A percentile compares a stretch with the other conserved stretches of the same genome.
Conservation (phyloP, 1,140 invertebrate genomes). For the Nasonia vitripennis region DNA sequence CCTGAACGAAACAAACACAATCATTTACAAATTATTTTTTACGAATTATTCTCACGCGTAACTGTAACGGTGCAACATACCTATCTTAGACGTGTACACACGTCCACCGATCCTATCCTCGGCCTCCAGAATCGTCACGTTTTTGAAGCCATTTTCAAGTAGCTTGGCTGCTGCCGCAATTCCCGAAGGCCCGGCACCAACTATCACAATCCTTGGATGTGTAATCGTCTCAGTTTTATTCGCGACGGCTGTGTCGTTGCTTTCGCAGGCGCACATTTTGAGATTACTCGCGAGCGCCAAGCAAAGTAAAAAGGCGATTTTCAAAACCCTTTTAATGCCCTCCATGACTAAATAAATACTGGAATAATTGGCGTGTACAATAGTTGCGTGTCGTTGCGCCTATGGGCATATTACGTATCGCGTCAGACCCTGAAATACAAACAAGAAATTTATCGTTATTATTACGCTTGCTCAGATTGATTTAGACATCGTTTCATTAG, state of each 20-base stretch:
- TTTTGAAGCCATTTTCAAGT: slow-evolving; percentile 65
- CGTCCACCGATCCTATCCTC: slow-evolving; percentile 81
- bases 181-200: slow-evolving; percentile 77
- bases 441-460: background rate
- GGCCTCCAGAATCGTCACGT: slow-evolving; percentile 68
- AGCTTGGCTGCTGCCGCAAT: slow-evolving; percentile 77
- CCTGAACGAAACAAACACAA: slow-evolving; percentile 54
- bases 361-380: background rate
- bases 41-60: background rate
- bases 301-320: background rate
- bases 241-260: background rate
- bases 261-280: background rate
- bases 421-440: background rate
- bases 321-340: background rate
- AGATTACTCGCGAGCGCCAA: background rate
- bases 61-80: background rate
- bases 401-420: background rate
- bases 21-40: background rate
- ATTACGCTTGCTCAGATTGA: background rate
- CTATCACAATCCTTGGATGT: background rate
- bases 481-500: background rate
- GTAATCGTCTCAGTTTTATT: background rate
- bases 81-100: slow-evolving; percentile 14
- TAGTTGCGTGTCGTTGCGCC: background rate
- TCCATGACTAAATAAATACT: background rate